Evolutionary conservation across 2,888 invertebrate species (phyloP), one percentile per base, ranked within the genome.

Genomic region (Drosophila nigritarsus): DNA sequence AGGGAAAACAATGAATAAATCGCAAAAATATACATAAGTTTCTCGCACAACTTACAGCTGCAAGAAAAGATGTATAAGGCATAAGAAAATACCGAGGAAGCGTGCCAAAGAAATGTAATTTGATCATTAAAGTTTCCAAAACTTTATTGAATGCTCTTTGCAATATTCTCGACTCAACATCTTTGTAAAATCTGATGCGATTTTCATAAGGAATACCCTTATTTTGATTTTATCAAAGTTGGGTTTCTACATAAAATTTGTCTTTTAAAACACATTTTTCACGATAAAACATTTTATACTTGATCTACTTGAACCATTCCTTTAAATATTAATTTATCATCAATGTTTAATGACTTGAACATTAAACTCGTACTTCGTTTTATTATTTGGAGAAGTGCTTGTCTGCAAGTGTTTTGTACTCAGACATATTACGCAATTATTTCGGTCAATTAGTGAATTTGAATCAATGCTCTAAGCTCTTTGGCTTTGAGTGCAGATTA

Each of bases 1-100:
- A 15, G n/a, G 1, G 30, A 62, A 55, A 58, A 63, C 34, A 63
- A 42, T 45, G 11, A 1, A n/a, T 7, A 34, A 29, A 18, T 18
- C 9, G 8, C 8, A 48, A 15, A 11, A 24, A 30, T 29, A 15
- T 34, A 2, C 20, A 48, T 4, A 18, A 18, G 36, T 32, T 38
- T 32, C 9, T 38, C 2, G 7, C 13, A 15, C n/a, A 24, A 15
- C 54, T n/a, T 11, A 13, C 20, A 24, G 24, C 24, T 27, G 27
- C 0, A 40, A 20, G 29, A 13, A n/a, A n/a, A 5, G 8, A 34
- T 24, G 15, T 15, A 2, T 3, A 8, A 27, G 24, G 24, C 48
- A 38, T 30, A 38, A 6, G 15, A 30, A 20, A 51, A 24, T 45
- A 36, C 18, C 29, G 29, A 42, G 13, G 2, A 9, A 42, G 13